Evolutionary conservation across 1,140 invertebrate species (phyloP).

Genomic region (Parasteatoda tepidariorum): DNA sequence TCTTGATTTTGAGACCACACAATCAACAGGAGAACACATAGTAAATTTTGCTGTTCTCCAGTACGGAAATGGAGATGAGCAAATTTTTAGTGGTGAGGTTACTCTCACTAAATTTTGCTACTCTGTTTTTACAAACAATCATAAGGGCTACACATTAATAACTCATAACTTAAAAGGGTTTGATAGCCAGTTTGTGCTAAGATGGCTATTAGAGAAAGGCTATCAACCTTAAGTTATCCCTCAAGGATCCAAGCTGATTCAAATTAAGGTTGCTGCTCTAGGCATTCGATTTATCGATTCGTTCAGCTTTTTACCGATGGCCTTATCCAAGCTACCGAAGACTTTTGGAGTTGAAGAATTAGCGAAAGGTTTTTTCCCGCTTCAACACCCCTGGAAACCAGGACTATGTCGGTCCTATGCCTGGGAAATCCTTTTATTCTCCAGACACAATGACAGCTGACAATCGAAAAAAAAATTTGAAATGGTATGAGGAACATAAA

Average conservation of each 20-base stretch:
- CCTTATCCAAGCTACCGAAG: no score
- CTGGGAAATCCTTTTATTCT: neutral
- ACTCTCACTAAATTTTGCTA: neutral
- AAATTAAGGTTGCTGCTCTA: neutral
- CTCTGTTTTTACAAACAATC: neutral
- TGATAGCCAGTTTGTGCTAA: slow-evolving; percentile 17
- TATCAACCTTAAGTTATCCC: neutral
- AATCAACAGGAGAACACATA: neutral
- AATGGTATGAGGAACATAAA: slow-evolving; percentile 9
- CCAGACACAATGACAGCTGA: neutral
- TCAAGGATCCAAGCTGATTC: slow-evolving; percentile 11
- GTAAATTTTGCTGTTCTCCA: neutral
- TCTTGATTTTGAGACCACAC: slow-evolving; percentile 5
- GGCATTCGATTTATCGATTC: slow-evolving; percentile 23
- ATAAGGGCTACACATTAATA: neutral
- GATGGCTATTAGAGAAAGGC: slow-evolving; percentile 1
- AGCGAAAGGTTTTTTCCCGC: slow-evolving; percentile 50
- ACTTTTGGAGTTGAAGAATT: slow-evolving; percentile 40
- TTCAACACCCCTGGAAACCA: slow-evolving; percentile 51
- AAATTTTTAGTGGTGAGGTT: neutral
- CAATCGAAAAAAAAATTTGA: neutral
- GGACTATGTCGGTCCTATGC: neutral
- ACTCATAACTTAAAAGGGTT: slow-evolving; percentile 34
- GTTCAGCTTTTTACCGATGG: slow-evolving; percentile 49
- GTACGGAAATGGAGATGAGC: neutral